phyloP scores from a whole-genome alignment of 2,888 invertebrate species.

The Neoitamus cyanurus region DNA sequence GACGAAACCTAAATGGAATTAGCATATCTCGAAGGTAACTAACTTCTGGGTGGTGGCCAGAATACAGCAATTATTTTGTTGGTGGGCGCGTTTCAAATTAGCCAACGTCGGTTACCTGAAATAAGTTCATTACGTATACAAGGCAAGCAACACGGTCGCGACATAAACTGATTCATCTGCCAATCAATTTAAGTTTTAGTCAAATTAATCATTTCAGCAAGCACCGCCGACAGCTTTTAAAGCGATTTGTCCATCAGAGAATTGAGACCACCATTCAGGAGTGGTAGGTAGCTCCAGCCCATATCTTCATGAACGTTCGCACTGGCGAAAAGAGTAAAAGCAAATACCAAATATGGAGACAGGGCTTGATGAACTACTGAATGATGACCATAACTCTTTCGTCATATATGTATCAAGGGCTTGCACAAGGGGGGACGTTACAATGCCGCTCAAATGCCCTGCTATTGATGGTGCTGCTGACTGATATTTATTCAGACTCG shows the following conservation, averaged over 20 bases:
- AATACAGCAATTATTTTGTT: constrained; percentile 23
- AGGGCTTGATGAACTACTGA: constrained; percentile 24
- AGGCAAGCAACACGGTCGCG: constrained; percentile 16
- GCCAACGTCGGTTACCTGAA: not conserved
- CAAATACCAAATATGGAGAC: constrained; percentile 24
- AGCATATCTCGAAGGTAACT: not conserved
- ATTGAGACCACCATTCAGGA: constrained; percentile 23
- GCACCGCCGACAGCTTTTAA: constrained; percentile 33
- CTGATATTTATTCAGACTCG: constrained; percentile 36
- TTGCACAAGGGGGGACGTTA: not conserved
- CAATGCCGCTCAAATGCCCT: not conserved
- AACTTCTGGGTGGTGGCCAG: constrained; percentile 25
- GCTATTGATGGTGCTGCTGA: constrained; percentile 31
- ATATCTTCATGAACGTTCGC: not conserved
- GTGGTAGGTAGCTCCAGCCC: not conserved
- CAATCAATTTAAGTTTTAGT: constrained; percentile 42
- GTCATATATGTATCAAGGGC: not conserved
- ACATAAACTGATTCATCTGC: constrained; percentile 21
- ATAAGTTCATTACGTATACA: not conserved
- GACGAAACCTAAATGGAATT: constrained; percentile 7
- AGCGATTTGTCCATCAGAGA: not conserved
- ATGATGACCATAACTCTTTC: constrained; percentile 4
- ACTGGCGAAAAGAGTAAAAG: not conserved
- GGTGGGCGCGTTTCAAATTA: constrained; percentile 35
- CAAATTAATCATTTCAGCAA: constrained; percentile 43